Evolutionary conservation across 2,113 vertebrate genomes (phyloP), one percentile per base, ranked within the genome.

Genomic region (Beaufortia kweichowensis): DNA sequence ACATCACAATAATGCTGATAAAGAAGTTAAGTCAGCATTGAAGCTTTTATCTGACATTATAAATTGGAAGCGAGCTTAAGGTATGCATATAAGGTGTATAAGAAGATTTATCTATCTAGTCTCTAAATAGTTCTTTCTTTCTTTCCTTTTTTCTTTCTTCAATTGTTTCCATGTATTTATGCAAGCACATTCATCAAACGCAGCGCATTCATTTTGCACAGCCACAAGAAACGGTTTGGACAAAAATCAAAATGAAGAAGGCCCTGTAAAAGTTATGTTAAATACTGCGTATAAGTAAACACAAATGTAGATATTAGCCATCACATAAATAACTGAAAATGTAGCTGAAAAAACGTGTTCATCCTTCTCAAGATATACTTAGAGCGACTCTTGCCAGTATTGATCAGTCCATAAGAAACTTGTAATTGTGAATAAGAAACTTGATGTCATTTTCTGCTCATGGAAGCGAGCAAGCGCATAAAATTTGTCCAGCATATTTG

Each of bases 391-490:
- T 15, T 50, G 14, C 6, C 35, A 41, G 9, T 31, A 7, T 48
- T 61, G 24, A 10, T 48, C 24, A 46, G 69, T n/a, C 69, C 28
- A 12, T 74, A 43, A 31, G 57, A n/a, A n/a, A n/a, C 39, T 43
- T 68, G n/a, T n/a, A n/a, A n/a, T n/a, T n/a, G n/a, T n/a, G n/a
- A n/a, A n/a, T 23, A 57, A 65, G 57, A 70, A 77, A 21, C 63
- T 79, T 78, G 80, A 84, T 83, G 71, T 66, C 23, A 76, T 80
- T 77, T 79, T 79, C 65, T 75, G 29, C 79, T 83, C 71, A 15
- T 12, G n/a, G 69, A 59, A 81, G 71, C 77, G 56, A 59, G 73
- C 19, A 63, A 28, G 19, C 14, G 1, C 28, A 8, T 33, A 31
- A 21, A 53, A 39, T 64, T 71, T 61, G 55, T 69, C 79, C 62